phyloP scores from a whole-genome alignment of 2,113 vertebrate species.

The Psephotus haematonotus region DNA sequence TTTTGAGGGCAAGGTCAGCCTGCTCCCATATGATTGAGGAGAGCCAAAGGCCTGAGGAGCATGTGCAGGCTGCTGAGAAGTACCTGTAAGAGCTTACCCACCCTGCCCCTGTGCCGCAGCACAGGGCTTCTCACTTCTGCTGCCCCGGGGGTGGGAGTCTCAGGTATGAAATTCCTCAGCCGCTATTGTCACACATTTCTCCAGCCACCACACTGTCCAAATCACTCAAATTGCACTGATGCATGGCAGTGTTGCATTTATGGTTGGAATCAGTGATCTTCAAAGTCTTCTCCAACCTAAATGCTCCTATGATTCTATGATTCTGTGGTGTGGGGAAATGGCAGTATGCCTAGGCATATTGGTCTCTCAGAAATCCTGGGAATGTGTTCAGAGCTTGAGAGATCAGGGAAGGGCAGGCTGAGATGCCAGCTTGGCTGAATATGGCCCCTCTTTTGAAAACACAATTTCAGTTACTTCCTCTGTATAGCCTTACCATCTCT shows the following conservation, averaged over 20 bases:
- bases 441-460: neutral
- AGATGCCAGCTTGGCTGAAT: neutral
- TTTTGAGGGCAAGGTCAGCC: neutral
- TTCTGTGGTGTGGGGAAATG: neutral
- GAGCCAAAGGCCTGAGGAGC: neutral
- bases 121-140: neutral
- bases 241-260: neutral
- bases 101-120: fast-evolving
- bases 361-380: neutral
- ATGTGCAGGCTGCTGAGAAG: neutral
- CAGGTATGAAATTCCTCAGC: neutral
- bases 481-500: neutral
- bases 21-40: neutral
- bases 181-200: neutral
- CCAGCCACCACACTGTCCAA: neutral
- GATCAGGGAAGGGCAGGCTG: neutral
- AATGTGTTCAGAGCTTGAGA: neutral
- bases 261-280: neutral
- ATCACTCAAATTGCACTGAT: neutral
- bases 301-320: neutral
- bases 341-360: neutral
- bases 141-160: fast-evolving
- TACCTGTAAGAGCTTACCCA: neutral
- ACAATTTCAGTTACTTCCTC: neutral
- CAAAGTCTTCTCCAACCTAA: neutral